Evolutionary conservation across 2,888 invertebrate genomes (phyloP), one percentile per base, ranked within the genome.

Genomic region (Pseudococcus viburni): DNA sequence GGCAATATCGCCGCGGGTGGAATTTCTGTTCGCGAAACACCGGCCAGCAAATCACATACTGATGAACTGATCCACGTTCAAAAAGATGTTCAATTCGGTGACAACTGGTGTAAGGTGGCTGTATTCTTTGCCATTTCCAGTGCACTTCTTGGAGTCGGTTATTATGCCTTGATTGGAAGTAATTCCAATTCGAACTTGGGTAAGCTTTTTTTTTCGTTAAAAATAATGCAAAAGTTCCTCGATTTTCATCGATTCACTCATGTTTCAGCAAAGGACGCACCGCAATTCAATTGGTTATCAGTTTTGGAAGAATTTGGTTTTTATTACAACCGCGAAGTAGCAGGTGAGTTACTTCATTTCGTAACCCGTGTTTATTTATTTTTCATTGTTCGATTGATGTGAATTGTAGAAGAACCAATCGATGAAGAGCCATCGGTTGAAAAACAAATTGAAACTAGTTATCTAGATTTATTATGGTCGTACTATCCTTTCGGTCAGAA

Each of bases 21-120:
- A 83, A 33, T 12, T 87, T n/a, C 46, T 33, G 15, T 48, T 48
- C 73, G 55, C 0, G 80, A 87, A 7, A 11, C 9, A 8, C 33
- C 46, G 9, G 9, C n/a, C 2, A 51, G 12, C 12, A 87, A 87
- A 77, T 22, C 68, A 12, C 15, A 17, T 1, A 1, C 46, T 5
- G 96, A 96, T 92, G 93, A 95, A 89, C 95, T 95, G 90, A 94
- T 96, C 91, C 96, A 96, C 91, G 93, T 96, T 39, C 94, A 95
- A 85, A 94, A 95, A 90, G 96, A 96, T 73, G 33, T 73, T 33
- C 33, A 73, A 17, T 73, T 73, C 7, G 73, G 33, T 33, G 26
- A 64, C 8, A 64, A 64, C 19, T 64, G 64, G 64, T 64, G 64
- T 22, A 22, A 64, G 11, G 11, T 64, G 0, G 22, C 64, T 7